Conservation (phyloP, 2,113 vertebrate genomes). For the Anser cygnoides region DNA sequence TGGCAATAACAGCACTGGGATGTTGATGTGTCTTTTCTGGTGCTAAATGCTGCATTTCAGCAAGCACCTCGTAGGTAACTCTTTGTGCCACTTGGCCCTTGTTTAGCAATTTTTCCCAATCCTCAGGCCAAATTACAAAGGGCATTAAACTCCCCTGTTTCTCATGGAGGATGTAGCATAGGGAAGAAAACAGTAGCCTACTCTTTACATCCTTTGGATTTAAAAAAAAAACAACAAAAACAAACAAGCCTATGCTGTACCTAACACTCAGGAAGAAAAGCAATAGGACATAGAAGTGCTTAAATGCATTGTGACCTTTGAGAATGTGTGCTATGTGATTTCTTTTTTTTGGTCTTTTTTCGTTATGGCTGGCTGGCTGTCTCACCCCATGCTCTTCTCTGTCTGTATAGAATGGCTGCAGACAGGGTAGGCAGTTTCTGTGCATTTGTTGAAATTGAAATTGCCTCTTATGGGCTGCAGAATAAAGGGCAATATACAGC, state of each 20-base stretch:
- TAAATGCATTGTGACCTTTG: slow-evolving; percentile 63
- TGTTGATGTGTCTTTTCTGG: not conserved
- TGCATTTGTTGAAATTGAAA: slow-evolving; percentile 39
- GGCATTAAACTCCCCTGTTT: not conserved
- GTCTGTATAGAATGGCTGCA: slow-evolving; percentile 63
- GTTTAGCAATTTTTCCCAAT: not conserved
- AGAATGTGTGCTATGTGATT: slow-evolving; percentile 60
- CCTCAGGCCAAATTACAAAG: not conserved
- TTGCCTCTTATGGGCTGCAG: not conserved
- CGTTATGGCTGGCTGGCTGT: slow-evolving; percentile 69
- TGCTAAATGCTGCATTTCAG: not conserved
- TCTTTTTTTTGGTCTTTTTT: slow-evolving; percentile 52
- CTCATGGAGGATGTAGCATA: not conserved
- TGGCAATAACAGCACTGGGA: not conserved
- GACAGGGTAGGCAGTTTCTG: slow-evolving; percentile 33
- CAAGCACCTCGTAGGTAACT: not conserved
- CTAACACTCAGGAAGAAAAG: not conserved
- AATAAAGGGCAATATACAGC: not conserved
- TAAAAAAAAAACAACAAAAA: not conserved
- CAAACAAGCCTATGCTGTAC: not conserved
- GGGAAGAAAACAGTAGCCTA: not conserved
- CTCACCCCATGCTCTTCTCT: slow-evolving; percentile 52
- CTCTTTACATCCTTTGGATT: not conserved
- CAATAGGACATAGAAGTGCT: slow-evolving; percentile 35
- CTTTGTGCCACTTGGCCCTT: not conserved